phyloP scores from a whole-genome alignment of 2,113 vertebrate genomes.

The Takifugu flavidus region DNA sequence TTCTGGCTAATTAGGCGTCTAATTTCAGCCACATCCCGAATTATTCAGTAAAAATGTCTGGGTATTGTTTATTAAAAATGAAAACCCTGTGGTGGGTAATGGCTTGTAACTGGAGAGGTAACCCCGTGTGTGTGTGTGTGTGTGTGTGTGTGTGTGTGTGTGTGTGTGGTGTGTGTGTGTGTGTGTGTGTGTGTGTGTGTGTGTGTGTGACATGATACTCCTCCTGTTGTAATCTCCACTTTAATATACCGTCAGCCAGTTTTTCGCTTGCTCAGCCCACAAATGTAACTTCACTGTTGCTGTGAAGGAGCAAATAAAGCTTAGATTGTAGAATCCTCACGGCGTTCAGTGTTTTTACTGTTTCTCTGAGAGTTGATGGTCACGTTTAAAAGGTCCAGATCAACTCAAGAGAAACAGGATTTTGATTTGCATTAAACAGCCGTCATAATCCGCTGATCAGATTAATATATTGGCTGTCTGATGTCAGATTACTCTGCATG shows the following conservation, averaged over 20 bases:
- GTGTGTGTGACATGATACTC: constrained; percentile 26
- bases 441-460: constrained; percentile 58
- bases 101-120: constrained; percentile 52
- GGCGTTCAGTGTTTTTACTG: too few relatives aligned
- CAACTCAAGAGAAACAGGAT: too few relatives aligned
- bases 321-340: too few relatives aligned
- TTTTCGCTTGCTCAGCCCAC: constrained; percentile 35
- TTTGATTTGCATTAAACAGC: constrained; percentile 1
- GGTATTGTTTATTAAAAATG: constrained; percentile 3
- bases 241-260: constrained; percentile 18
- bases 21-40: too few relatives aligned
- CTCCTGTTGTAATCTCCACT: constrained; percentile 39
- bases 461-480: constrained; percentile 60
- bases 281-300: constrained; percentile 23
- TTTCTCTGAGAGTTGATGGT: too few relatives aligned
- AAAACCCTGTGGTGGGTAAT: constrained; percentile 35
- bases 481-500: constrained; percentile 41
- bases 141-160: constrained; percentile 1
- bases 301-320: neutral
- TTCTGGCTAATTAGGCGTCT: too few relatives aligned
- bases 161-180: neutral
- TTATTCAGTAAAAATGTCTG: neutral
- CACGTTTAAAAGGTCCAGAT: too few relatives aligned
- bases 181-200: neutral
- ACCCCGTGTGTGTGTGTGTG: constrained; percentile 18